Conservation (phyloP, 2,888 invertebrate species). For the Tipula lateralis region DNA sequence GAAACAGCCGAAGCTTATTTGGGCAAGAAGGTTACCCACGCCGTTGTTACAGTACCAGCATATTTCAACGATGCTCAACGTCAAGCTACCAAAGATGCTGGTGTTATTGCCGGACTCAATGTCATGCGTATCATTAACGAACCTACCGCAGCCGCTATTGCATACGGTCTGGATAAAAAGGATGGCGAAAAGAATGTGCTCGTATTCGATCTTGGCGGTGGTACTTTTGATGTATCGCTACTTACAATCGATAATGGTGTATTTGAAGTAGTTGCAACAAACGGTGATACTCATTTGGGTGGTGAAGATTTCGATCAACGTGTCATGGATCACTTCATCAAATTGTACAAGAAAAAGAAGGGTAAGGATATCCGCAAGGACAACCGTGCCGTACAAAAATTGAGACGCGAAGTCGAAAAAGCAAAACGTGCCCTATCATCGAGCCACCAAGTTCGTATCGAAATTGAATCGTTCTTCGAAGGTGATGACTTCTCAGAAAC, state of each 20-base stretch:
- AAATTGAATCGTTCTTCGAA: constrained; percentile 97
- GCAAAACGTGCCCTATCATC: constrained; percentile 94
- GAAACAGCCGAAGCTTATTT: constrained; percentile 97
- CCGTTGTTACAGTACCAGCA: constrained; percentile 62
- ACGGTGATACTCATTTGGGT: constrained; percentile 94
- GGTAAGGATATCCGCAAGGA: constrained; percentile 95
- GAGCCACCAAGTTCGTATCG: constrained; percentile 89
- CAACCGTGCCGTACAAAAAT: constrained; percentile 90
- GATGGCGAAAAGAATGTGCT: constrained; percentile 97
- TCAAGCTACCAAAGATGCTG: constrained; percentile 98
- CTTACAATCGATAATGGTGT: constrained; percentile 98
- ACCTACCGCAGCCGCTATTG: constrained; percentile 94
- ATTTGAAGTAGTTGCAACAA: constrained; percentile 68
- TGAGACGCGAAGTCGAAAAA: constrained; percentile 95
- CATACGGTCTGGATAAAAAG: constrained; percentile 94
- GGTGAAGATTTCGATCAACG: constrained; percentile 99
- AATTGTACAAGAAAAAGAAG: constrained; percentile 97
- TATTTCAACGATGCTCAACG: constrained; percentile 99
- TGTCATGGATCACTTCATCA: constrained; percentile 98
- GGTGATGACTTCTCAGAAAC: constrained; percentile 98
- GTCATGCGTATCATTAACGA: constrained; percentile 88
- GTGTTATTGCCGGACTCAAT: constrained; percentile 71
- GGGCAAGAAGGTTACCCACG: constrained; percentile 83
- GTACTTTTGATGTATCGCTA: constrained; percentile 97
- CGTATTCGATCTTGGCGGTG: constrained; percentile 98